Percentiles rank a stretch among this genome's conserved stretches.
These are phyloP conservation scores for Prunella himalayana DNA, from an alignment of 2,113 vertebrate species.

Conservation along the genomic window DNA sequence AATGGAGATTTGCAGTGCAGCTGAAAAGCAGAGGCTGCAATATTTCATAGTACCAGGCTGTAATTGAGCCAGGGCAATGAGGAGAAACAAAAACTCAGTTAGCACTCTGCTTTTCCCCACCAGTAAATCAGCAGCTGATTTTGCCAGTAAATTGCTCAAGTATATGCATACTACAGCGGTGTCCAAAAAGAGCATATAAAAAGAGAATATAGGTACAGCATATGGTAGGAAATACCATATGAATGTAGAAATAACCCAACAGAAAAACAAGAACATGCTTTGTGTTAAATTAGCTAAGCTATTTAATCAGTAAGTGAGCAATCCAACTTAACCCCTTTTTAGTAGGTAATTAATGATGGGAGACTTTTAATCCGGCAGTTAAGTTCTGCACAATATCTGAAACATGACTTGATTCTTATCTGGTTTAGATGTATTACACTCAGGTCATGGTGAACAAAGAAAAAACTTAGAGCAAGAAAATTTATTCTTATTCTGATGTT, in stretches of 20 bases:
- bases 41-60: background rate
- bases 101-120: background rate
- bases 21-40: background rate
- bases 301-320: background rate
- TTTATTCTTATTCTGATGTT: background rate
- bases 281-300: background rate
- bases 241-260: background rate
- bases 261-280: background rate
- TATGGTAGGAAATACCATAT: background rate
- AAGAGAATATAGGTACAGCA: background rate
- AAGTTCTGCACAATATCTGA: background rate
- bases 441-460: background rate
- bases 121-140: background rate
- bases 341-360: background rate
- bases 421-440: background rate
- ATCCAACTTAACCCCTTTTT: background rate
- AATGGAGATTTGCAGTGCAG: background rate
- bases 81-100: background rate
- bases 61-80: background rate
- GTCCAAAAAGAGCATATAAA: background rate
- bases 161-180: background rate
- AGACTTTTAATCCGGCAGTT: background rate
- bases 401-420: background rate
- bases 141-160: background rate
- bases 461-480: background rate